These are phyloP conservation scores for Blastobasis adustella DNA, from an alignment of 2,888 invertebrate genomes.

Conservation along the genomic window DNA sequence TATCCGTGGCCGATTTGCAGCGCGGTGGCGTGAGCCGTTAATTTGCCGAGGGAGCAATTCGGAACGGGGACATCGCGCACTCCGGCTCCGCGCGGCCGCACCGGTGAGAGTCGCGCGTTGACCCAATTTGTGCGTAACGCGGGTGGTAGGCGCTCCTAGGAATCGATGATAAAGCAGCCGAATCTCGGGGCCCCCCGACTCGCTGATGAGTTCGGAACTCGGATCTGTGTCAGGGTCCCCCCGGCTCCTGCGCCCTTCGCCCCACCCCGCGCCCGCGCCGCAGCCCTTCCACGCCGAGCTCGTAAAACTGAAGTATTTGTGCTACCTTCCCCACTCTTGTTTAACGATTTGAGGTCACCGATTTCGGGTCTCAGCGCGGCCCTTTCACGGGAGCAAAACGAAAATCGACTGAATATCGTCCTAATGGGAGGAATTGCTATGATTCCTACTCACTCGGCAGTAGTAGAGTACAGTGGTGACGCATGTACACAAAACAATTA, in stretches of 20 bases:
- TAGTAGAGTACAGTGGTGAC: too few species aligned
- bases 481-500: background rate
- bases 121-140: slow-evolving; percentile 66
- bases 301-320: slow-evolving; percentile 63
- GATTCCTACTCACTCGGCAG: too few species aligned
- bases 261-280: slow-evolving; percentile 27
- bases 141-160: slow-evolving; percentile 46
- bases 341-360: slow-evolving; percentile 45
- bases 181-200: slow-evolving; percentile 63
- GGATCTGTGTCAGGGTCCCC: slow-evolving; percentile 73
- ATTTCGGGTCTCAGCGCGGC: slow-evolving; percentile 19
- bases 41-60: slow-evolving; percentile 61
- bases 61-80: slow-evolving; percentile 59
- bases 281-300: slow-evolving; percentile 51
- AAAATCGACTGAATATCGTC: too few species aligned
- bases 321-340: slow-evolving; percentile 49
- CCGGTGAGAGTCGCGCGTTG: slow-evolving; percentile 41
- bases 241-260: slow-evolving; percentile 52
- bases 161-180: slow-evolving; percentile 68
- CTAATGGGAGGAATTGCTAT: too few species aligned
- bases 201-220: slow-evolving; percentile 62
- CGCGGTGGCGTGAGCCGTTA: slow-evolving; percentile 44
- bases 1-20: slow-evolving; percentile 38
- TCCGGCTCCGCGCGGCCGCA: slow-evolving; percentile 34
- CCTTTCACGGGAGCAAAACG: too few species aligned